Base-by-base conservation (phyloP, 2,113 vertebrate species). In the Pholis gunnellus region DNA sequence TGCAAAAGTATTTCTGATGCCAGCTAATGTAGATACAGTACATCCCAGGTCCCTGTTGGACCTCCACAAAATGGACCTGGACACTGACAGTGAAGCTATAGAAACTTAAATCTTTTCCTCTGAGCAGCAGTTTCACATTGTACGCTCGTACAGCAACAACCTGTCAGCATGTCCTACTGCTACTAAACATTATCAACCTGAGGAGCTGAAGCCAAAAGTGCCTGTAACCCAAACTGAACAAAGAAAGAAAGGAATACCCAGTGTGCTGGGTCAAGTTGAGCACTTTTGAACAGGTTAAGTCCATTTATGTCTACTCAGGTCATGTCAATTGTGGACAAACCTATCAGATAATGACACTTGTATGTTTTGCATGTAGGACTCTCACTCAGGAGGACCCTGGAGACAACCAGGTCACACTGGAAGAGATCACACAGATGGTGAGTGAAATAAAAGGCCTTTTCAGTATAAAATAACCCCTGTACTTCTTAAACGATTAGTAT, bases 331-430 rank as follows among this genome's bases (percentile, higher is more conserved):
- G 22, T 64, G 7, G 34, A 54, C 20, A 71, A 64, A 75, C 27
- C 5, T 29, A 8, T 65, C 0, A 50, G 80, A 73, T 44, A 75
- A 67, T n/a, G 13, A 10, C 9, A 29, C 9, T 31, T 66, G 42
- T 76, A 2, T 48, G 25, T 75, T 56, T 59, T 83, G 10, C 20
- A 42, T 0, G 52, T 29, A 99, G 98, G 92, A 99, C 98, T 61
- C 83, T 99, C 90, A 97, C 97, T 0, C 97, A 99, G 92, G 97
- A 99, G 67, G 98, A 99, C 44, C 97, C 97, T 0, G 97, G 97
- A 54, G 98, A 99, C 93, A 98, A 95, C 82, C 97, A 99, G 95
- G 96, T 97, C 67, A 96, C 94, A 0, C 90, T 99, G 89, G 97
- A 98, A 82, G 97, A 98, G 91, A 93, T 99, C 3, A 83, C 92